A percentile compares a stretch with the other conserved stretches of the same genome.
phyloP scores from a whole-genome alignment of 1,140 invertebrate species.

The Pseudoatta argentina region DNA sequence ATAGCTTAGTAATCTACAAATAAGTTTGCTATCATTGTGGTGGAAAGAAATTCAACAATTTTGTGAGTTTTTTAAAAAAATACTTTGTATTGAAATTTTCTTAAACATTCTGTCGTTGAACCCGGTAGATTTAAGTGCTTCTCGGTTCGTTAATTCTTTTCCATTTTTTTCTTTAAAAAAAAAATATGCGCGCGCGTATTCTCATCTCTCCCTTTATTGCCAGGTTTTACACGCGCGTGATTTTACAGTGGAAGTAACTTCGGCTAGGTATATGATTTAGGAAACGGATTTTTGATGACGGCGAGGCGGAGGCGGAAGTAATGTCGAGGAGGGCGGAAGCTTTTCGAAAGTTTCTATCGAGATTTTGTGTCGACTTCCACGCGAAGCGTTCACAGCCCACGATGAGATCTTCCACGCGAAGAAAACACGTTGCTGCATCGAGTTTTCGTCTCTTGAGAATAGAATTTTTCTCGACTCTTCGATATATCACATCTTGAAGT shows the following conservation, averaged over 20 bases:
- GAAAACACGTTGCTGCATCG: constrained; percentile 55
- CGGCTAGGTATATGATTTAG: constrained; percentile 57
- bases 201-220: constrained; percentile 49
- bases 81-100: constrained; percentile 11
- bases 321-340: constrained; percentile 47
- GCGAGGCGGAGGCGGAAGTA: constrained; percentile 48
- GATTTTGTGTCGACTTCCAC: constrained; percentile 55
- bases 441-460: constrained; percentile 57
- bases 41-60: not conserved
- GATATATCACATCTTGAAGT: constrained; percentile 54
- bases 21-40: not conserved
- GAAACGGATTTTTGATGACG: constrained; percentile 63
- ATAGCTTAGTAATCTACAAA: not conserved
- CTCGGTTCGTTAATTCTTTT: constrained; percentile 26
- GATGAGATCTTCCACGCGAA: constrained; percentile 39
- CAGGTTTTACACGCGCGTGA: constrained; percentile 47
- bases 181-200: not conserved
- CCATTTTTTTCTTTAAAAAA: constrained; percentile 18
- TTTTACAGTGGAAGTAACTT: constrained; percentile 50
- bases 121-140: constrained; percentile 16
- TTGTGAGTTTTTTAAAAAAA: not conserved
- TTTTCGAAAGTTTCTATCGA: constrained; percentile 50
- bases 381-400: constrained; percentile 20
- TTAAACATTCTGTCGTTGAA: not conserved
- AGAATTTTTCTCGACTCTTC: constrained; percentile 22